A percentile compares a stretch with the other conserved stretches of the same genome.
Conservation (phyloP, 2,888 invertebrate genomes). For the Portevinia maculata region DNA sequence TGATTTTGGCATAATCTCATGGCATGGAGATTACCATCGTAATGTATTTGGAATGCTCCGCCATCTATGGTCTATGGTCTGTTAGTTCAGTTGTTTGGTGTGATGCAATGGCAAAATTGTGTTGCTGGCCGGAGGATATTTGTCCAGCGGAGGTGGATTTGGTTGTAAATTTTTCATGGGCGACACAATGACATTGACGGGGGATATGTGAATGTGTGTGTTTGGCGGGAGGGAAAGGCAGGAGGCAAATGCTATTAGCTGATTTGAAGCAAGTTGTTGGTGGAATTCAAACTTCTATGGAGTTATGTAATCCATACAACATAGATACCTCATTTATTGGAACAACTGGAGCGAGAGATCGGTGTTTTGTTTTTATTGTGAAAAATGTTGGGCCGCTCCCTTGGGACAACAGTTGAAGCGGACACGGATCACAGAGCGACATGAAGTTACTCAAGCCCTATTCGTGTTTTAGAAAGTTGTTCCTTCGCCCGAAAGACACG, state of each 20-base stretch:
- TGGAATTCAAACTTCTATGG: not conserved
- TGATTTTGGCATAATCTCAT: slow-evolving; percentile 62
- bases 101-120: slow-evolving; percentile 35
- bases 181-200: slow-evolving; percentile 39
- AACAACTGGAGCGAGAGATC: slow-evolving; percentile 1
- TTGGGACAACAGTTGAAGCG: not conserved
- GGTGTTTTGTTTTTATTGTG: not conserved
- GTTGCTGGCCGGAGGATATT: slow-evolving; percentile 37
- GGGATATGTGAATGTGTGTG: not conserved
- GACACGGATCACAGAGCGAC: not conserved
- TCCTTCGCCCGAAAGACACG: too few species aligned
- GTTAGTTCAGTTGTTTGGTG: slow-evolving; percentile 19
- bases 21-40: slow-evolving; percentile 52
- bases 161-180: slow-evolving; percentile 31
- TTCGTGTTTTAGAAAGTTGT: not conserved
- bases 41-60: slow-evolving; percentile 47
- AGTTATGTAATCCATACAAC: not conserved
- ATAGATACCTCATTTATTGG: not conserved
- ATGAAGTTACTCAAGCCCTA: not conserved
- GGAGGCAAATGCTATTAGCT: not conserved
- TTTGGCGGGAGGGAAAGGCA: too few species aligned
- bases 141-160: slow-evolving; percentile 45
- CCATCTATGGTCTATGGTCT: slow-evolving; percentile 32
- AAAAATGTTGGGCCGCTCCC: not conserved
- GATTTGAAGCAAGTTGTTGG: not conserved